Percentiles rank a stretch among this genome's conserved stretches.
Evolutionary conservation across 2,797 vertebrate species (phyloP).

Genomic region (Malurus leucopterus): DNA sequence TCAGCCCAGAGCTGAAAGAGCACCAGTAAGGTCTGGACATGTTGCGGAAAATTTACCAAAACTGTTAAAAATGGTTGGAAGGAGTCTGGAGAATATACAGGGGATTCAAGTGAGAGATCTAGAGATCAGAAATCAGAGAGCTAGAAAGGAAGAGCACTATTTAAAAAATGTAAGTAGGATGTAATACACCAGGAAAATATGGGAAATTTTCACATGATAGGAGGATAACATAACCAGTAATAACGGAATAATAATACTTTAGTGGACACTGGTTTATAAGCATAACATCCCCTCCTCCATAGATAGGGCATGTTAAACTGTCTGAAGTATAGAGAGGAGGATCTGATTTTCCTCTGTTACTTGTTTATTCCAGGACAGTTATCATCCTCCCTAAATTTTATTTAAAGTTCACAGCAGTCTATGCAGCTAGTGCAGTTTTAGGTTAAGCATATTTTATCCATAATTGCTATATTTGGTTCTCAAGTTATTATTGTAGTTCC

Average conservation of each 20-base stretch:
- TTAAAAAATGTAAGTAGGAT: neutral
- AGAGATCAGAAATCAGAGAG: neutral
- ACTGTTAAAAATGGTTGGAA: neutral
- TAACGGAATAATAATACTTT: slow-evolving; percentile 9
- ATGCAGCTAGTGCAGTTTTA: slow-evolving; percentile 75
- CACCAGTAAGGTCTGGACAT: neutral
- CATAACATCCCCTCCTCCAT: neutral
- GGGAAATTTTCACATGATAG: neutral
- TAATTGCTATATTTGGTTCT: slow-evolving; percentile 84
- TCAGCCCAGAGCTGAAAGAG: neutral
- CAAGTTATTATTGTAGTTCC: slow-evolving; percentile 82
- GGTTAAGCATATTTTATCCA: slow-evolving; percentile 83
- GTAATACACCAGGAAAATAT: neutral
- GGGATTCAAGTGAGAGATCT: neutral
- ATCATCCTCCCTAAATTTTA: slow-evolving; percentile 64
- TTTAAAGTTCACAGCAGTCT: slow-evolving; percentile 75
- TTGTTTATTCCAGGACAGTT: slow-evolving; percentile 59
- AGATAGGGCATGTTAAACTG: neutral
- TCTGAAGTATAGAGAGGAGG: neutral
- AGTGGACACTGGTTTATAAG: neutral
- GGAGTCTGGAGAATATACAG: neutral
- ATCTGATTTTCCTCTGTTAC: slow-evolving; percentile 4
- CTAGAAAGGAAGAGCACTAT: neutral
- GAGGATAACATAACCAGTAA: neutral
- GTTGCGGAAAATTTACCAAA: neutral